phyloP scores from a whole-genome alignment of 1,140 invertebrate genomes.

The Drosophila erecta region DNA sequence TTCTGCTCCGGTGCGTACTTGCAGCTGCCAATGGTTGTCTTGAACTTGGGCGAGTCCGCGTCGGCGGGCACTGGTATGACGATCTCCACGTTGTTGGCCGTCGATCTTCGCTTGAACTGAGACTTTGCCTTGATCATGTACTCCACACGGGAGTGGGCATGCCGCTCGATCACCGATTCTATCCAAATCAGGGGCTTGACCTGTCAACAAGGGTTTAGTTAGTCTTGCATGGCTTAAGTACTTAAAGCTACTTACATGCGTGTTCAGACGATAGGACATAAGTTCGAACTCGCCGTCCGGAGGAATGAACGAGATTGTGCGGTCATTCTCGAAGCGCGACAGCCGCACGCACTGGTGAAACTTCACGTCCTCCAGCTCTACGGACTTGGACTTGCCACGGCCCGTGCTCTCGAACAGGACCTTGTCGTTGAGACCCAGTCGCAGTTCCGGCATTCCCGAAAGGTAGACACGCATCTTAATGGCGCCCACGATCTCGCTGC shows the following conservation, averaged over 20 bases:
- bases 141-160: constrained; percentile 98
- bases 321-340: constrained; percentile 99
- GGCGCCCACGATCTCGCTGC: constrained; percentile 99
- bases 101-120: constrained; percentile 99
- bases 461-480: constrained; percentile 99
- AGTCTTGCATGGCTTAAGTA: too few species aligned
- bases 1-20: constrained; percentile 99
- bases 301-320: constrained; percentile 99
- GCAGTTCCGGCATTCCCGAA: constrained; percentile 99
- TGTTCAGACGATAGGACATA: constrained; percentile 99
- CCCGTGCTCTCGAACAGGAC: constrained; percentile 99
- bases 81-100: constrained; percentile 99
- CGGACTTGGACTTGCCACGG: constrained; percentile 98
- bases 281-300: constrained; percentile 99
- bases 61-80: constrained; percentile 99
- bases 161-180: constrained; percentile 99
- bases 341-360: constrained; percentile 99
- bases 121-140: constrained; percentile 99
- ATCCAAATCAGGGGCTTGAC: constrained; percentile 99
- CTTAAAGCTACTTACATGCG: constrained; percentile 90
- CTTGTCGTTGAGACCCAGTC: constrained; percentile 99
- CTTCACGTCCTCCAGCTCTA: constrained; percentile 99
- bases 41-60: constrained; percentile 99
- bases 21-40: constrained; percentile 98
- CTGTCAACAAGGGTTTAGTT: constrained; percentile 74